phyloP scores from a whole-genome alignment of 2,888 invertebrate species.

The Bruchidius siliquastri region DNA sequence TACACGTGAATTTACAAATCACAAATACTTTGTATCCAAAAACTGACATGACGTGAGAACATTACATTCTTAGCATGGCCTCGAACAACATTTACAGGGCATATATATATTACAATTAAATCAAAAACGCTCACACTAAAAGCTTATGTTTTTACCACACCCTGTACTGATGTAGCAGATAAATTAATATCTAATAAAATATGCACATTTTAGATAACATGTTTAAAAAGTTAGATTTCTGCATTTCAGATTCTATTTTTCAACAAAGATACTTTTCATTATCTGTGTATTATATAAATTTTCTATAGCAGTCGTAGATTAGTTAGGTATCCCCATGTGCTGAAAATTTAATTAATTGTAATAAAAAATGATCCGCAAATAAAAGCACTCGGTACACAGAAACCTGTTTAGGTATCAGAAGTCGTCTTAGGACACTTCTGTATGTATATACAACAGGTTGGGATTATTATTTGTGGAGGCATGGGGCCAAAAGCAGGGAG shows the following conservation, averaged over 20 bases:
- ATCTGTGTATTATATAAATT: conserved; percentile 13
- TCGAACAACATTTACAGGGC: conserved; percentile 8
- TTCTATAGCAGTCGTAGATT: conserved; percentile 16
- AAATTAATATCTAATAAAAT: conserved; percentile 14
- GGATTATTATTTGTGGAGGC: too few species aligned
- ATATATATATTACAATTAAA: conserved; percentile 1
- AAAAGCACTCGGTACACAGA: not conserved
- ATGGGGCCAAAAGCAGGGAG: too few species aligned
- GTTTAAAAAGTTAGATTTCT: conserved; percentile 15
- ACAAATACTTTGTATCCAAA: not conserved
- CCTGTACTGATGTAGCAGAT: conserved; percentile 8
- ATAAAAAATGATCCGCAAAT: not conserved
- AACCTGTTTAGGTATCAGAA: too few species aligned
- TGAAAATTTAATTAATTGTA: conserved; percentile 7
- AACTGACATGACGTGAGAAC: not conserved
- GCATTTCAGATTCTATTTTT: conserved; percentile 18
- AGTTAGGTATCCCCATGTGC: conserved; percentile 16
- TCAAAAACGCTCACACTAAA: not conserved
- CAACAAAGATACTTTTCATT: conserved; percentile 17
- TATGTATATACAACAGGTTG: too few species aligned
- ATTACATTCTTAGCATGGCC: conserved; percentile 5
- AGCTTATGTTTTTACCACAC: conserved; percentile 7
- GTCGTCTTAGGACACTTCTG: not conserved
- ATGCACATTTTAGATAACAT: conserved; percentile 17
- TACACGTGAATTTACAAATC: not conserved